Percentiles rank a stretch among this genome's conserved stretches.
phyloP scores from a whole-genome alignment of 2,113 vertebrate genomes.

The Crotophaga sulcirostris region DNA sequence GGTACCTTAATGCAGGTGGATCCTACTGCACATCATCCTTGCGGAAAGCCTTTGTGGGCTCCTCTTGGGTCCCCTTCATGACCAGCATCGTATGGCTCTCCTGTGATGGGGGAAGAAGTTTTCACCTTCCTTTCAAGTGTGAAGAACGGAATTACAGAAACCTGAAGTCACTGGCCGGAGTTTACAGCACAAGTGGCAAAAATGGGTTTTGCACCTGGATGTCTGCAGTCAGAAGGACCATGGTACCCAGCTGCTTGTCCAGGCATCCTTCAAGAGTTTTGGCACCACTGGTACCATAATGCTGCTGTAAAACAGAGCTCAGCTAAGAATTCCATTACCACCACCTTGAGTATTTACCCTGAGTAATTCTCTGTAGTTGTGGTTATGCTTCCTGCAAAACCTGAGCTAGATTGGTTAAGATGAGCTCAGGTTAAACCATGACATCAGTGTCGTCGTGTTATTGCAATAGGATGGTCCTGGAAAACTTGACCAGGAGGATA shows the following conservation, averaged over 20 bases:
- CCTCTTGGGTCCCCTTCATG: background rate
- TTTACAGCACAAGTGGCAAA: background rate
- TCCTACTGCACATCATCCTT: background rate
- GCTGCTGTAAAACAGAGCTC: background rate
- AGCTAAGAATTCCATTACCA: background rate
- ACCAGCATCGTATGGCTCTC: background rate
- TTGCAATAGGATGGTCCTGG: background rate
- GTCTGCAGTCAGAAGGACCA: background rate
- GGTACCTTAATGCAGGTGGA: background rate
- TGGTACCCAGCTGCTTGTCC: background rate
- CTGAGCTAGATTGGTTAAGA: background rate
- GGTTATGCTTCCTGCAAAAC: background rate
- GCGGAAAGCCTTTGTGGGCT: background rate
- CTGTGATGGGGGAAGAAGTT: background rate
- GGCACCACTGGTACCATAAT: background rate
- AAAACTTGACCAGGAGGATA: background rate
- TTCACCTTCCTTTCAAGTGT: background rate
- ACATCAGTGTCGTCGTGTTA: background rate
- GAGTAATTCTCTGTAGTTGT: background rate
- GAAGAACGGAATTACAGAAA: background rate
- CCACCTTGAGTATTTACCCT: background rate
- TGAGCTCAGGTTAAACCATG: background rate
- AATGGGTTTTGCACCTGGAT: background rate
- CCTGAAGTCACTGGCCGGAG: background rate
- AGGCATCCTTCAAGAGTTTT: background rate